Conservation (phyloP, 1,140 invertebrate genomes). For the Propsilocerus akamusi region DNA sequence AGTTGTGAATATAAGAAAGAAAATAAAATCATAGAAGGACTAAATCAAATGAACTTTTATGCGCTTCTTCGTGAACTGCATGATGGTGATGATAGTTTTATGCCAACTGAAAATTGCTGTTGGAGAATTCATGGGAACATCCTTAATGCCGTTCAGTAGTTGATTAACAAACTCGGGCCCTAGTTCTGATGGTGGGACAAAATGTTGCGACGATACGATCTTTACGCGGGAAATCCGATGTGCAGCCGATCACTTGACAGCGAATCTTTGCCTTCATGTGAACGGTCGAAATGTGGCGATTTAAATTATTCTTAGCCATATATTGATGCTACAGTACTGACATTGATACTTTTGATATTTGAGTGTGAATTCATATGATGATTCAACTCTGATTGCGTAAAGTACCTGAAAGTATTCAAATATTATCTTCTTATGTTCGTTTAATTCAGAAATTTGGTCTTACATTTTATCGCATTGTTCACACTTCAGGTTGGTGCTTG, state of each 20-base stretch:
- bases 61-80: too few relatives aligned
- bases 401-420: not conserved
- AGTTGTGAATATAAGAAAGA: too few relatives aligned
- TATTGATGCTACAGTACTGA: not conserved
- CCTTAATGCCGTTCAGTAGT: not conserved
- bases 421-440: not conserved
- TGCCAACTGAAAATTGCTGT: not conserved
- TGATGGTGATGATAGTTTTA: too few relatives aligned
- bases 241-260: not conserved
- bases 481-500: not conserved
- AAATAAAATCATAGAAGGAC: too few relatives aligned
- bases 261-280: not conserved
- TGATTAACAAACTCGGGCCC: not conserved
- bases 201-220: not conserved
- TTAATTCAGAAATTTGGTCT: not conserved
- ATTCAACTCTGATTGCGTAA: not conserved
- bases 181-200: not conserved
- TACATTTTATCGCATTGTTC: slow-evolving; percentile 2
- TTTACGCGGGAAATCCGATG: not conserved
- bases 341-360: slow-evolving; percentile 1
- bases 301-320: not conserved
- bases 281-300: not conserved
- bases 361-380: not conserved
- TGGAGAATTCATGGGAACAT: not conserved
- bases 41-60: too few relatives aligned